Evolutionary conservation across 2,797 vertebrate genomes (phyloP).

Genomic region (Arremon brunneinucha): DNA sequence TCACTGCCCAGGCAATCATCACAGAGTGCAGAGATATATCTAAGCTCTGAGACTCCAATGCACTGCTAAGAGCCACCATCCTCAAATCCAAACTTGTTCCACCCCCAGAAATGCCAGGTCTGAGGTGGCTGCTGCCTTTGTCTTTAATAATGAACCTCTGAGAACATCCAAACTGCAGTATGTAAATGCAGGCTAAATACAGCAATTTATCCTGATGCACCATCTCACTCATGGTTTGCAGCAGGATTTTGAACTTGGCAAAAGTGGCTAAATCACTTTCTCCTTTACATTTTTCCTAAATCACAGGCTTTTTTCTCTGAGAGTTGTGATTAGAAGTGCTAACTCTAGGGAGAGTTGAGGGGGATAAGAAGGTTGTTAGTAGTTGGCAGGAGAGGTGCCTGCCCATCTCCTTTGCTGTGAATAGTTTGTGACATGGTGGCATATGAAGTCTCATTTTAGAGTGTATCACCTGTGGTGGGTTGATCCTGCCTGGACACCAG

Average conservation of each 20-base stretch:
- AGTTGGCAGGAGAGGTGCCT: not conserved
- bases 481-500: not conserved
- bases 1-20: not conserved
- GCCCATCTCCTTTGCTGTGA: not conserved
- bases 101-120: not conserved
- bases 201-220: not conserved
- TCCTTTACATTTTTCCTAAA: not conserved
- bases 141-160: not conserved
- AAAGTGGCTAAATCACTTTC: not conserved
- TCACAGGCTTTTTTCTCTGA: not conserved
- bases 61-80: not conserved
- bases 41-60: not conserved
- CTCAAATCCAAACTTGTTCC: not conserved
- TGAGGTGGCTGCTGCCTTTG: not conserved
- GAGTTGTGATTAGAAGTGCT: not conserved
- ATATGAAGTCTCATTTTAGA: not conserved
- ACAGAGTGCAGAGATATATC: not conserved
- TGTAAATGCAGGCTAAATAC: not conserved
- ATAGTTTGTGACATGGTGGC: not conserved
- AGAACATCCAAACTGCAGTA: not conserved
- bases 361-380: not conserved
- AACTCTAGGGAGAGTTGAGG: not conserved
- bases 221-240: not conserved
- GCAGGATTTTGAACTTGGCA: not conserved
- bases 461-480: not conserved